Evolutionary conservation across 1,140 invertebrate genomes (phyloP).

Genomic region (Centruroides sculpturatus): DNA sequence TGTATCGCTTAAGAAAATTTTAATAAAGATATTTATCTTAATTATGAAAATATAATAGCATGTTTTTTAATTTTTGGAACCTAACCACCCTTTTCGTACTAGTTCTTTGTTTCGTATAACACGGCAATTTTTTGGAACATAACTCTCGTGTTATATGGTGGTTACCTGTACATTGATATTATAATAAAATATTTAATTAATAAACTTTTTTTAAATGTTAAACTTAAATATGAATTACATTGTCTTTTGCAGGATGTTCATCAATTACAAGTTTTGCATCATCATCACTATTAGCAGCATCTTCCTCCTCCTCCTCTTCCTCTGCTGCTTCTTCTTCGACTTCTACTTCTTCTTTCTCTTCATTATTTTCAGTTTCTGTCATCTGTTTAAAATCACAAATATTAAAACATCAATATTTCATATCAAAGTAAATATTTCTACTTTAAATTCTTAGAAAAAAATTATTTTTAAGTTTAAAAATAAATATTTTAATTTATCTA

Average conservation of each 20-base stretch:
- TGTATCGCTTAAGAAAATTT: too few species aligned
- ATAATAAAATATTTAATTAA: background rate
- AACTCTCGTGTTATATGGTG: too few species aligned
- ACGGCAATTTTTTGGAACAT: too few species aligned
- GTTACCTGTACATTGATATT: too few species aligned
- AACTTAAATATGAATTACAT: slow-evolving; percentile 13
- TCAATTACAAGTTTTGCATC: slow-evolving; percentile 43
- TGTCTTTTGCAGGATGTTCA: slow-evolving; percentile 33
- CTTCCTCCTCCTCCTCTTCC: slow-evolving; percentile 26
- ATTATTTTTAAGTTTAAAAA: background rate
- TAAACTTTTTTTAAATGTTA: too few species aligned
- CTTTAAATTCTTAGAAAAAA: slow-evolving; percentile 17
- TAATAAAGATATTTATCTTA: too few species aligned
- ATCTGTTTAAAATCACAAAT: background rate
- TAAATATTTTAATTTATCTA: too few species aligned
- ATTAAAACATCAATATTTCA: background rate
- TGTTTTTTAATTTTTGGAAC: too few species aligned
- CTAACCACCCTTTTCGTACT: too few species aligned
- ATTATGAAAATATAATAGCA: too few species aligned
- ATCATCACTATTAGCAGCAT: slow-evolving; percentile 33
- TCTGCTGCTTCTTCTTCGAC: slow-evolving; percentile 29
- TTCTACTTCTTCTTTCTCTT: slow-evolving; percentile 23
- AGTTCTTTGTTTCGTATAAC: too few species aligned
- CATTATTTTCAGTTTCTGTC: background rate
- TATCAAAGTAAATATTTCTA: slow-evolving; percentile 15